These are phyloP conservation scores for Toxotes jaculatrix DNA, from an alignment of 2,113 vertebrate genomes.

Conservation along the genomic window DNA sequence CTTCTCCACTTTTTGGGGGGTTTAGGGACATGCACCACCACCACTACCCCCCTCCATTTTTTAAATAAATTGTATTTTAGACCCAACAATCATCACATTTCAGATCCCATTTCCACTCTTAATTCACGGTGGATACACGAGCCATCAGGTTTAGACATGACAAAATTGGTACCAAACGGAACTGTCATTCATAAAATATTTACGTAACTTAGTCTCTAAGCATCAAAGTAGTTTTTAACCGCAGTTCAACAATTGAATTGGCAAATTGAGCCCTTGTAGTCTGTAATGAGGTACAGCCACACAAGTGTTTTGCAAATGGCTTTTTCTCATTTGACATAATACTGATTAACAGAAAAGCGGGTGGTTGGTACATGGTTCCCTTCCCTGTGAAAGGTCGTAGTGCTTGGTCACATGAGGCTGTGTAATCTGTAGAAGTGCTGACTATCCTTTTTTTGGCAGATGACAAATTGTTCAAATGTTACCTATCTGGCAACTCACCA, in stretches of 20 bases:
- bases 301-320: not conserved
- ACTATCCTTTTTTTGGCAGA: constrained; percentile 27
- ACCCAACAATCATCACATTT: not conserved
- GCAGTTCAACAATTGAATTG: not conserved
- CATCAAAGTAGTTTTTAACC: not conserved
- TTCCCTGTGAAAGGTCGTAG: not conserved
- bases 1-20: not conserved
- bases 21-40: not conserved
- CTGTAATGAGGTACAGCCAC: not conserved
- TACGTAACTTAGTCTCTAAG: not conserved
- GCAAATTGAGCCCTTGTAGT: not conserved
- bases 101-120: not conserved
- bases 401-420: constrained; percentile 44
- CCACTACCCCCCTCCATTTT: not conserved
- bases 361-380: not conserved
- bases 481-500: not conserved
- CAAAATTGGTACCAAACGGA: not conserved
- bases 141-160: not conserved
- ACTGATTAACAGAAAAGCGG: not conserved
- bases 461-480: constrained; percentile 28
- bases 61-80: not conserved
- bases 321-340: not conserved
- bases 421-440: constrained; percentile 38
- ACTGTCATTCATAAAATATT: not conserved
- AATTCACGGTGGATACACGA: not conserved